A percentile compares a stretch with the other conserved stretches of the same genome.
These are phyloP conservation scores for Atethmia centrago DNA, from an alignment of 2,888 invertebrate species.

Conservation along the genomic window DNA sequence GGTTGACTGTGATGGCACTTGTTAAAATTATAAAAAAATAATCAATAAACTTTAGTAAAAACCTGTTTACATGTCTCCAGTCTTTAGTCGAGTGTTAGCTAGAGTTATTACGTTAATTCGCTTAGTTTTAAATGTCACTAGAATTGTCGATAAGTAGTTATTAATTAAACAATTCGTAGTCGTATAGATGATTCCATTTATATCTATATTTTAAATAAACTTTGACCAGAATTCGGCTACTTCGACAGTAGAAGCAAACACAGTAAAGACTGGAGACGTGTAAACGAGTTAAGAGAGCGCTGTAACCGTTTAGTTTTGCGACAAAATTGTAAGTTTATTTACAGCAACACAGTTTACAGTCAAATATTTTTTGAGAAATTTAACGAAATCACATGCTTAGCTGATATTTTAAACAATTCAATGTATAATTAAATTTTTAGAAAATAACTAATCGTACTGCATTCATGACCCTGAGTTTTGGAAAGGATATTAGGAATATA, in stretches of 20 bases:
- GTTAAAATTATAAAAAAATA: slow-evolving; percentile 7
- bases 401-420: neutral
- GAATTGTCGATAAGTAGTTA: neutral
- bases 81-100: slow-evolving; percentile 8
- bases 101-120: neutral
- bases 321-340: slow-evolving; percentile 25
- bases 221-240: too few species aligned
- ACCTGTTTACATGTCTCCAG: neutral
- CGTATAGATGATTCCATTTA: too few species aligned
- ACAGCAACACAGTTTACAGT: slow-evolving; percentile 15
- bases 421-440: neutral
- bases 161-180: neutral
- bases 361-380: neutral
- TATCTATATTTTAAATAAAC: too few species aligned
- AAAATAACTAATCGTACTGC: neutral
- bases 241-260: neutral
- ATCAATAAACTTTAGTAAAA: neutral
- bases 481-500: neutral
- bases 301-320: slow-evolving; percentile 7
- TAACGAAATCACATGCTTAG: slow-evolving; percentile 8
- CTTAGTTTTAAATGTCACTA: neutral
- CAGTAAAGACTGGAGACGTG: slow-evolving; percentile 12
- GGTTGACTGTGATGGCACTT: slow-evolving; percentile 14
- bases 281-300: slow-evolving; percentile 14
- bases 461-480: neutral